Base-by-base conservation (phyloP, 2,113 vertebrate genomes). In the Carassius carassius region DNA sequence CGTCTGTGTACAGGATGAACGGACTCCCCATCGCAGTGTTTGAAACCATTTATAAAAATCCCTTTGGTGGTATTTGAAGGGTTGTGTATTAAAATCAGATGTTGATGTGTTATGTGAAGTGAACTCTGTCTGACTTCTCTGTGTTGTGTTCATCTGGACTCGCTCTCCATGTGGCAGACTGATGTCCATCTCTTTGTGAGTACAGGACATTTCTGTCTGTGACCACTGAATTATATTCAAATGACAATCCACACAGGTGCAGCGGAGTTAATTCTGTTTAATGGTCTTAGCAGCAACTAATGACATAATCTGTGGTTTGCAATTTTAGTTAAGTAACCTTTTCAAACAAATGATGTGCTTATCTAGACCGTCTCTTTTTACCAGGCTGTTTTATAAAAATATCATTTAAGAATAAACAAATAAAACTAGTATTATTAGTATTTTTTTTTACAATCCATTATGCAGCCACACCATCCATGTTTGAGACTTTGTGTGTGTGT, bases 241-340 rank as follows among this genome's bases (percentile, higher is more conserved):
- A 73, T 25, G 82, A 60, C 80, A 78, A 67, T 84, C 54, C 84
- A 1, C 74, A 63, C 13, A 51, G 78, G 85, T 25, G 76, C 87
- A 63, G 75, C 77, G 44, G 77, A 85, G 78, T 58, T 72, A 74
- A 87, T 81, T 84, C 88, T 87, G 84, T 87, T 85, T 58, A 77
- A 79, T 85, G 73, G 29, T 78, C 16, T 70, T 70, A 21, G 69
- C 77, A 74, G 79, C 25, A 4, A 74, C 49, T 86, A 73, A 49
- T 78, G 8, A 81, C 83, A 83, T 90, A 77, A 85, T 89, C 85
- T 67, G 81, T 90, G 91, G 89, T 93, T 49, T 90, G 95, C 94
- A 94, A 95, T 97, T 93, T 96, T 96, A 95, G 92, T 90, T 93
- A 92, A 91, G 94, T 96, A 93, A 92, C 91, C 94, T 95, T 96